Evolutionary conservation across 2,113 vertebrate genomes (phyloP).

Genomic region (Zosterops pallidus): DNA sequence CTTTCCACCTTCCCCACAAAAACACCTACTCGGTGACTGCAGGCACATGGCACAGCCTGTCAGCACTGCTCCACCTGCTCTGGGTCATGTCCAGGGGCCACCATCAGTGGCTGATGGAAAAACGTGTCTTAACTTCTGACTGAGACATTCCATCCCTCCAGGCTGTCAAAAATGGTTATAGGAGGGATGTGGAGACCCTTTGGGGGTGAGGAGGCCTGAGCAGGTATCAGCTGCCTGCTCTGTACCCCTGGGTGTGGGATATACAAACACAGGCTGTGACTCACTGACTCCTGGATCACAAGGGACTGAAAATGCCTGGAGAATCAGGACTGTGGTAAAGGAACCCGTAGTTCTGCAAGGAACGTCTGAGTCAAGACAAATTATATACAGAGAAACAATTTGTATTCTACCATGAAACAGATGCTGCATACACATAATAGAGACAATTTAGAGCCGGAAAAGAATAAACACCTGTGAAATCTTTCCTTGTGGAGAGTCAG

Average conservation of each 20-base stretch:
- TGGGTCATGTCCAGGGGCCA: background rate
- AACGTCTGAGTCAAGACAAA: background rate
- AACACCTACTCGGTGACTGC: conserved; percentile 29
- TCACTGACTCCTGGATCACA: background rate
- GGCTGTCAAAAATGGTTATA: background rate
- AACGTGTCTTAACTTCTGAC: background rate
- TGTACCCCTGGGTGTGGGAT: background rate
- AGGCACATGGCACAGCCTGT: conserved; percentile 35
- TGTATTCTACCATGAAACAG: background rate
- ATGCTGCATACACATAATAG: background rate
- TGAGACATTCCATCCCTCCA: background rate
- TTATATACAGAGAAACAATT: background rate
- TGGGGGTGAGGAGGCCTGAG: background rate
- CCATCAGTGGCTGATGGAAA: background rate
- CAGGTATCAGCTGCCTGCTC: background rate
- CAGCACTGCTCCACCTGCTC: background rate
- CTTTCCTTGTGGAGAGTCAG: background rate
- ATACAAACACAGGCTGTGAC: background rate
- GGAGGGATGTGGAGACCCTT: background rate
- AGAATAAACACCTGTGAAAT: conserved; percentile 8
- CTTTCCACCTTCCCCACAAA: conserved; percentile 62
- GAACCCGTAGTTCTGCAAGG: background rate
- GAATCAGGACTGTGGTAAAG: background rate
- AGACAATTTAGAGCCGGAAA: background rate
- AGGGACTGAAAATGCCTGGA: background rate